These are phyloP conservation scores for Tadarida brasiliensis DNA, from an alignment of 2,797 vertebrate genomes.

Conservation along the genomic window DNA sequence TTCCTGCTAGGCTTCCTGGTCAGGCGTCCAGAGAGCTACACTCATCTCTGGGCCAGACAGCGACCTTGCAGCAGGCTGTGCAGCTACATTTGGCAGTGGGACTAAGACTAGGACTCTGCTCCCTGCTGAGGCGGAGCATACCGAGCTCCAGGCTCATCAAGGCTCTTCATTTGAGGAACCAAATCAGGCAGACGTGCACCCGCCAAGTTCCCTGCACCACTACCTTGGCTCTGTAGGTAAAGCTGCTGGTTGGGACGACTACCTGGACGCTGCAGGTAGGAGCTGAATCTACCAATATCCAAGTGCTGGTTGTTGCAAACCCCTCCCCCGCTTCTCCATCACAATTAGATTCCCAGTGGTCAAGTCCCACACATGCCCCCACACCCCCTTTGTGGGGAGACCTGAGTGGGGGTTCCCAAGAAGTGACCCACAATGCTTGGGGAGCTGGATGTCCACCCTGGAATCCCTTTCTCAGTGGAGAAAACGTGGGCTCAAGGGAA, in stretches of 20 bases:
- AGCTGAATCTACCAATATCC: neutral
- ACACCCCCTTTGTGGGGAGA: neutral
- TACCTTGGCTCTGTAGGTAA: neutral
- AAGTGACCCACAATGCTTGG: neutral
- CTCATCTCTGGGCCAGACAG: neutral
- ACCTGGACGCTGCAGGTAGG: neutral
- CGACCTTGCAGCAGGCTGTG: neutral
- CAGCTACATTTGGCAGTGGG: neutral
- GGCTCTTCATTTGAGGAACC: neutral
- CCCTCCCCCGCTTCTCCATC: neutral
- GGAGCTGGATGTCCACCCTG: neutral
- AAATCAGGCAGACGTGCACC: neutral
- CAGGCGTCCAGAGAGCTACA: neutral
- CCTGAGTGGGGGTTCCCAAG: neutral
- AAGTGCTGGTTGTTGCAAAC: neutral
- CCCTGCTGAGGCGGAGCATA: neutral
- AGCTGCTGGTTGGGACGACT: neutral
- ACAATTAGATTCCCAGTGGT: neutral
- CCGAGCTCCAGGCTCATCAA: neutral
- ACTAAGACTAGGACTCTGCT: neutral
- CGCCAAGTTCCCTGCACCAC: neutral
- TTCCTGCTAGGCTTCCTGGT: neutral
- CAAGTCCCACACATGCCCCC: neutral
- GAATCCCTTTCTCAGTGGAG: neutral
- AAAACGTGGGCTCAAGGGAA: neutral